Conservation (phyloP, 2,113 vertebrate genomes). For the Grantiella picta region DNA sequence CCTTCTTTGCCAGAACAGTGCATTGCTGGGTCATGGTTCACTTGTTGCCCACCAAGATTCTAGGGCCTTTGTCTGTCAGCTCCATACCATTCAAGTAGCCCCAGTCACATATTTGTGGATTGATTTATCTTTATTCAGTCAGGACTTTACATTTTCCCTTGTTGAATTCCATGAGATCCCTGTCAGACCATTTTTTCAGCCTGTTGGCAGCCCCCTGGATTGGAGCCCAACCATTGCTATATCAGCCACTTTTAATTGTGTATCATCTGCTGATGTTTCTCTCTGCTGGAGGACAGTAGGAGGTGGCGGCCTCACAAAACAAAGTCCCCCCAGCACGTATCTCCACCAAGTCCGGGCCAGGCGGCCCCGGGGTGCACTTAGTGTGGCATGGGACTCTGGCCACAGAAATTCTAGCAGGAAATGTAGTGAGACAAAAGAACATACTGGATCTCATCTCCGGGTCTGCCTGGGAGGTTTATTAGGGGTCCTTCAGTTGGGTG, state of each 20-base stretch:
- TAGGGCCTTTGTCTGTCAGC: not conserved
- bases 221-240: not conserved
- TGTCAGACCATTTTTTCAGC: not conserved
- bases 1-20: not conserved
- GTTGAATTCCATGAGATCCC: not conserved
- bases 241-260: not conserved
- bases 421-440: too few species aligned
- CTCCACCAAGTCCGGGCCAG: too few species aligned
- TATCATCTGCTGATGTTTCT: too few species aligned
- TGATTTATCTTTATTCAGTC: not conserved
- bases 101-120: not conserved
- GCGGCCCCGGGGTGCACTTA: too few species aligned
- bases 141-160: not conserved
- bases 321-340: too few species aligned
- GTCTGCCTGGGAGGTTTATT: too few species aligned
- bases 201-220: not conserved
- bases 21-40: not conserved
- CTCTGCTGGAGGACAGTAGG: too few species aligned
- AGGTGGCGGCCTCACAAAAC: too few species aligned
- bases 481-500: too few species aligned
- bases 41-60: not conserved
- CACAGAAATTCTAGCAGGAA: too few species aligned
- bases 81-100: not conserved
- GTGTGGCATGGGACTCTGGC: too few species aligned
- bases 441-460: too few species aligned